Conservation (phyloP, 2,113 vertebrate species). For the Brachionichthys hirsutus region DNA sequence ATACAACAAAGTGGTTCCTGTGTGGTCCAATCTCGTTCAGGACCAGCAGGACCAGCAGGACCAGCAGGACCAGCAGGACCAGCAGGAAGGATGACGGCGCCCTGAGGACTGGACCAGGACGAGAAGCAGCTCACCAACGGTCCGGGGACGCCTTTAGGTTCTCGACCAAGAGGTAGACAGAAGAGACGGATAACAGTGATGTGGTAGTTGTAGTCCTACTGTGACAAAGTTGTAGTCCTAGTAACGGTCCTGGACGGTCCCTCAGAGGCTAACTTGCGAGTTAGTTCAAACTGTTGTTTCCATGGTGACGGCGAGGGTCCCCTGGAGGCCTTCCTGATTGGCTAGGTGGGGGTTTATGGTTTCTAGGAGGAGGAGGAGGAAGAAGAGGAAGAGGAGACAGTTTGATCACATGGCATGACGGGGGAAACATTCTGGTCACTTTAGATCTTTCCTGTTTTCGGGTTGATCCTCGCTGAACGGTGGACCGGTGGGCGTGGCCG, state of each 20-base stretch:
- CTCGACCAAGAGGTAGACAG: slow-evolving; percentile 70
- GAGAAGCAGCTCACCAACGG: slow-evolving; percentile 33
- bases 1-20: slow-evolving; percentile 16
- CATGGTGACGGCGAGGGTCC: slow-evolving; percentile 18
- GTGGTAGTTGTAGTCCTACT: slow-evolving; percentile 63
- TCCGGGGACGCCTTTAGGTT: slow-evolving; percentile 30
- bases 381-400: slow-evolving; percentile 11
- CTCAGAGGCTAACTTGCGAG: slow-evolving; percentile 17
- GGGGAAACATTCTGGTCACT: no score
- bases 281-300: slow-evolving; percentile 46
- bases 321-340: slow-evolving; percentile 31
- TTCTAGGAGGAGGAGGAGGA: slow-evolving; percentile 29
- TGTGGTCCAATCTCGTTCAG: background rate
- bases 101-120: slow-evolving; percentile 61
- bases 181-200: slow-evolving; percentile 68
- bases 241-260: slow-evolving; percentile 40
- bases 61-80: no score
- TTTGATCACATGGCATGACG: slow-evolving; percentile 8
- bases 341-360: slow-evolving; percentile 9
- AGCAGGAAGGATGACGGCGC: slow-evolving; percentile 43
- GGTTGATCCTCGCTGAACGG: no score
- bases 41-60: no score
- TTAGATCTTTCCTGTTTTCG: no score
- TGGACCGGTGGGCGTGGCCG: no score
- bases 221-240: slow-evolving; percentile 51